phyloP scores from a whole-genome alignment of 2,888 invertebrate species.

The Melinaea marsaeus region DNA sequence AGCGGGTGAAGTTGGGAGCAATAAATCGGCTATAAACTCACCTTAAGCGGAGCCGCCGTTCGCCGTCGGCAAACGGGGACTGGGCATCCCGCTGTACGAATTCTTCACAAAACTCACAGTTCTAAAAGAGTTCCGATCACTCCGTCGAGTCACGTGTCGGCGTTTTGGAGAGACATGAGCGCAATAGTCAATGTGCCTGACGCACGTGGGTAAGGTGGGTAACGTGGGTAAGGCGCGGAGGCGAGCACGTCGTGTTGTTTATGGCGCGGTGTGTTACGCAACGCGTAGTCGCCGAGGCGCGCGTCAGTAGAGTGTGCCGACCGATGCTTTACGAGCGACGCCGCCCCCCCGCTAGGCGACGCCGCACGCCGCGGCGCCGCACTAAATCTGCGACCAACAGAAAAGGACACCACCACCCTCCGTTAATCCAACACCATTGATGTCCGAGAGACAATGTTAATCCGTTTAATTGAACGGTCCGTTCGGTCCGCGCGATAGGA shows the following conservation, averaged over 20 bases:
- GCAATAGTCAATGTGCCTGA: constrained; percentile 67
- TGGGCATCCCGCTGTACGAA: constrained; percentile 66
- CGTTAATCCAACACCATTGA: constrained; percentile 71
- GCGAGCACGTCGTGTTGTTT: constrained; percentile 71
- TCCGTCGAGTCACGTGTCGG: constrained; percentile 72
- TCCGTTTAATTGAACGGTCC: constrained; percentile 73
- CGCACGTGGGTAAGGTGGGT: constrained; percentile 65
- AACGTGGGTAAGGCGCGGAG: constrained; percentile 58
- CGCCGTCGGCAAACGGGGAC: constrained; percentile 69
- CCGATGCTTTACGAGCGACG: constrained; percentile 77
- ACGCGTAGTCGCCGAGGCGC: constrained; percentile 76
- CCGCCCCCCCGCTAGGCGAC: constrained; percentile 65
- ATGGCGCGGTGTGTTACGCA: constrained; percentile 73
- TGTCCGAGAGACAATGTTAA: constrained; percentile 70
- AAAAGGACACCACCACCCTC: constrained; percentile 73
- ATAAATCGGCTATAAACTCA: constrained; percentile 76
- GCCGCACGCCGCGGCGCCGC: constrained; percentile 76
- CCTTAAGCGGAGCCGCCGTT: constrained; percentile 71
- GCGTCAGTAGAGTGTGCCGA: constrained; percentile 77
- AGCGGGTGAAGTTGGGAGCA: constrained; percentile 57
- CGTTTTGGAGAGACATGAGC: constrained; percentile 72
- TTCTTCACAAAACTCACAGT: constrained; percentile 73
- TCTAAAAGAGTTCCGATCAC: constrained; percentile 61
- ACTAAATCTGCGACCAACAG: constrained; percentile 75
- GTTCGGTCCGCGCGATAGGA: constrained; percentile 65